phyloP scores from a whole-genome alignment of 2,797 vertebrate genomes.

The Chloroceryle inda region DNA sequence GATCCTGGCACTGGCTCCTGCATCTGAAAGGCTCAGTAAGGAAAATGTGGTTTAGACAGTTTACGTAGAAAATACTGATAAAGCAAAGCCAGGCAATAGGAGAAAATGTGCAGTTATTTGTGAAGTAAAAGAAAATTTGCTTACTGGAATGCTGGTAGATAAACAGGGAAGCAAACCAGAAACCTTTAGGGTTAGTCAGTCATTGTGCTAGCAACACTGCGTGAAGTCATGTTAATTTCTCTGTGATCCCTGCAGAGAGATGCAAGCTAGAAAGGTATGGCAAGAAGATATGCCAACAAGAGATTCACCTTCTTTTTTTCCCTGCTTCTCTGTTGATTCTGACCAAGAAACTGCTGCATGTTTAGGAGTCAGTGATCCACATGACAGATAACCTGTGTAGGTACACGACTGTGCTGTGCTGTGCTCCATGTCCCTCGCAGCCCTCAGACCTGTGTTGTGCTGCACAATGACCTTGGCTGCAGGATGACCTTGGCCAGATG shows the following conservation, averaged over 20 bases:
- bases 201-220: not conserved
- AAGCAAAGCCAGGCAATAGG: not conserved
- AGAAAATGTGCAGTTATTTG: not conserved
- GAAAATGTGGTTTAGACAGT: not conserved
- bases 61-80: not conserved
- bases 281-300: rapidly evolving
- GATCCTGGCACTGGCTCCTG: not conserved
- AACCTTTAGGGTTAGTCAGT: not conserved
- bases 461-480: not conserved
- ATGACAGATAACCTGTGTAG: not conserved
- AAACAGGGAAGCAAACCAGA: not conserved
- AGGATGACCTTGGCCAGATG: not conserved
- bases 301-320: not conserved
- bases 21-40: not conserved
- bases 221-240: not conserved
- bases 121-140: not conserved
- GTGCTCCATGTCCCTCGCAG: rapidly evolving
- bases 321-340: not conserved
- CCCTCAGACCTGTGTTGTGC: not conserved
- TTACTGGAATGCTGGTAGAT: not conserved
- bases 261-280: not conserved
- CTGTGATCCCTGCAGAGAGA: not conserved
- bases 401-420: not conserved
- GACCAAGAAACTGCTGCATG: not conserved
- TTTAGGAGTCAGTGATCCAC: not conserved